Base-by-base conservation (phyloP, 2,888 invertebrate genomes). In the Protula sp. region DNA sequence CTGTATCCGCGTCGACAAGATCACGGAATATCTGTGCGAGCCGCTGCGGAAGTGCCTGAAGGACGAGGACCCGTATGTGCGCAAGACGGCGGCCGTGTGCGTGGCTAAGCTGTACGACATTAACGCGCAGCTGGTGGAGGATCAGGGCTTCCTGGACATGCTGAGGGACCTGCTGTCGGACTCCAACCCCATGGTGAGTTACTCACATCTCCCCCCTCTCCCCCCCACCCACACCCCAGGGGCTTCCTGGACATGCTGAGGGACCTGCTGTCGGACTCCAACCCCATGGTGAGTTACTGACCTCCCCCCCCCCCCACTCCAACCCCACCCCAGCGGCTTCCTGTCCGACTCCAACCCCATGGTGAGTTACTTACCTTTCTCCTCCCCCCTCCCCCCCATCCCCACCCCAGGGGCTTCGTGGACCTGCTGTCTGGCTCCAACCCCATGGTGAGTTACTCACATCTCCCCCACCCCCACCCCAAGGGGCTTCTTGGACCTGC, bases 91-190 rank as follows among this genome's bases (percentile, higher is more conserved):
- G 1, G 99, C 99, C 1, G 98, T 99, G 19, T 99, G 98, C 81
- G 99, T 99, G 3, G 99, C 99, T 29, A 99, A 99, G 81, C 85
- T 99, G 62, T 97, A 99, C 80, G 99, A 99, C 79, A 99, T 99
- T 78, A 89, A 88, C 75, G 86, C 88, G 45, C 83, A 84, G 66
- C 78, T 87, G 57, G 87, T 87, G 24, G 87, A 88, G 74, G 90
- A 90, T 71, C 91, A 99, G 86, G 98, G 97, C 30, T 99, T 99
- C 82, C 84, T 99, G 67, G 98, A 99, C 80, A 92, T 97, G 74
- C 83, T 99, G 29, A 94, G 94, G 80, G 99, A 99, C 82, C 84
- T 99, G 56, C 84, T 99, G 47, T 97, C 97, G 54, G 99, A 99
- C 82, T 98, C 98, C 0, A 99, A 99, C 83, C 99, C 99, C 0